phyloP scores from a whole-genome alignment of 2,888 invertebrate species.

The Bembecia ichneumoniformis region DNA sequence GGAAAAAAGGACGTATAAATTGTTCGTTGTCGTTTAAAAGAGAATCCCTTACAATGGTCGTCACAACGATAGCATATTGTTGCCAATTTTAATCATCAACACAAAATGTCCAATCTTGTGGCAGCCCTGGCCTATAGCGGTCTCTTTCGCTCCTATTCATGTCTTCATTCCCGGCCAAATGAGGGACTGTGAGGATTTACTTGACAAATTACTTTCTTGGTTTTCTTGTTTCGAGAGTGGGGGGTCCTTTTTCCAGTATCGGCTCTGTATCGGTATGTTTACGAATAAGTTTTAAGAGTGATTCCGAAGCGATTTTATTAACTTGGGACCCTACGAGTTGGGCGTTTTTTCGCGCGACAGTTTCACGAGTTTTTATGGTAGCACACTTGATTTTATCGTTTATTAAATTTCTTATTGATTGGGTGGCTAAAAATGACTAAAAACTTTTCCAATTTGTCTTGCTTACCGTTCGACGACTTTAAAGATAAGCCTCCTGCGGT shows the following conservation, averaged over 20 bases:
- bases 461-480: neutral
- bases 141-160: constrained; percentile 19
- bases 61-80: neutral
- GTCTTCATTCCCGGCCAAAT: constrained; percentile 34
- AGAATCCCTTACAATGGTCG: too few species aligned
- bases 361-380: constrained; percentile 44
- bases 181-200: constrained; percentile 50
- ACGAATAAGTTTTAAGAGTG: constrained; percentile 50
- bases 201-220: constrained; percentile 67
- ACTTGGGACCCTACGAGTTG: constrained; percentile 38
- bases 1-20: too few species aligned
- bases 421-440: constrained; percentile 8
- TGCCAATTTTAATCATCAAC: constrained; percentile 28
- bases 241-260: constrained; percentile 26
- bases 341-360: constrained; percentile 37
- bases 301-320: constrained; percentile 65
- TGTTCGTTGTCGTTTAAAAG: too few species aligned
- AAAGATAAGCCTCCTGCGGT: neutral
- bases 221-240: constrained; percentile 43
- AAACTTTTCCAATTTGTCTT: constrained; percentile 1
- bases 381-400: constrained; percentile 50
- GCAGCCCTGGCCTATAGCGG: constrained; percentile 10
- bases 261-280: constrained; percentile 48
- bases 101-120: constrained; percentile 29
- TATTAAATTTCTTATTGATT: constrained; percentile 44